Evolutionary conservation across 1,140 invertebrate species (phyloP), one percentile per base, ranked within the genome.

Genomic region (Zeugodacus cucurbitae): DNA sequence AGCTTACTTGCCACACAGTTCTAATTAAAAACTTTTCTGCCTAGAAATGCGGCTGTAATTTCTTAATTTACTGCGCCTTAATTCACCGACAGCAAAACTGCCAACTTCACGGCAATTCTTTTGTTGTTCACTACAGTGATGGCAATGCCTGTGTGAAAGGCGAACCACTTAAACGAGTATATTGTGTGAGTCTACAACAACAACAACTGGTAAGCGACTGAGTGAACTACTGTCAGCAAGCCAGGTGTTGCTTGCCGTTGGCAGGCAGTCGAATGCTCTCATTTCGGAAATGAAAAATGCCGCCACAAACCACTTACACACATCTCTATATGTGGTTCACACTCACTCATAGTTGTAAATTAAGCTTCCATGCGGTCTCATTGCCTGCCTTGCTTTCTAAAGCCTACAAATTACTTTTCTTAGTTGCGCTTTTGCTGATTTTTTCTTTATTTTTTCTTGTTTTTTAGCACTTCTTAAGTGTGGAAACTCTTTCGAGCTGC

Each of bases 1-100:
- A 1, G 22, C 22, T 48, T 82, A 44, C 4, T 48, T 29, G n/a
- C 74, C n/a, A 41, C n/a, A 41, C 74, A 48, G n/a, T 29, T 82
- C 74, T 48, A 82, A 82, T 82, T 82, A 82, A 22, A 82, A 82
- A 82, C 74, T 82, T 82, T 82, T 44, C 22, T 14, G 74, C 74
- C 74, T 82, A 44, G 22, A 82, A 82, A 82, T 82, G 74, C 74
- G 48, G 41, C 41, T 22, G 74, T 48, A 82, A 82, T 82, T 82
- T 82, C 41, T n/a, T 48, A 82, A 82, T 44, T 82, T 82, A 44
- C 44, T 54, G 26, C 41, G 6, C 10, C 11, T 82, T 82, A 82
- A 54, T 41, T 82, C n/a, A 48, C 74, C 74, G n/a, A 44, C 74
- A 82, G 11, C 22, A 37, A 37, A 37, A 32, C 20, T 74, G 67